Evolutionary conservation across 37 sponge, comb jelly and placozoan species (phyloP).

Genomic region (Agelas oroides): DNA sequence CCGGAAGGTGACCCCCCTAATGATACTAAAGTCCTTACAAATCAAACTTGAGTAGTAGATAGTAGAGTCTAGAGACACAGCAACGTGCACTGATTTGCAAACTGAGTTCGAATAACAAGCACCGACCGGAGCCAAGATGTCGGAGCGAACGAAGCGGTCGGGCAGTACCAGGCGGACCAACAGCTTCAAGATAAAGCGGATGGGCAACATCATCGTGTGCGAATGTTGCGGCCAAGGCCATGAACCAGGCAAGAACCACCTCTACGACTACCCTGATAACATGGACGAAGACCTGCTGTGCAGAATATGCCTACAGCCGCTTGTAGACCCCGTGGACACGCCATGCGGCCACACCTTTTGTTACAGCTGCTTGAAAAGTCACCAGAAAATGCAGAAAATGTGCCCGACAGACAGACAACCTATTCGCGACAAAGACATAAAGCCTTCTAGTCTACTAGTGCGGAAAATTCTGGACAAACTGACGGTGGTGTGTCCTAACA

Average conservation of each 20-base stretch:
- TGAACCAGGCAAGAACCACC: conserved; percentile 73
- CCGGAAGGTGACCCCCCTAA: too few species aligned
- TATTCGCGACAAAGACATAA: conserved; percentile 47
- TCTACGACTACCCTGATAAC: conserved; percentile 87
- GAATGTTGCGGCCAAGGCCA: conserved; percentile 80
- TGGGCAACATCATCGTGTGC: conserved; percentile 74
- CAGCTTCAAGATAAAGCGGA: conserved; percentile 59
- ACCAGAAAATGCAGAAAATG: conserved; percentile 24
- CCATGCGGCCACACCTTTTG: conserved; percentile 91
- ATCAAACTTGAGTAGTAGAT: too few species aligned
- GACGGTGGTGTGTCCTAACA: conserved; percentile 87
- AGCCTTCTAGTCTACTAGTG: conserved; percentile 71
- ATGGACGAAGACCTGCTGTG: conserved; percentile 83
- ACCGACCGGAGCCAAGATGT: too few species aligned
- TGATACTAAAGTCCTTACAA: too few species aligned
- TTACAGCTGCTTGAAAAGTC: conserved; percentile 55
- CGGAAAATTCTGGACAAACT: conserved; percentile 82
- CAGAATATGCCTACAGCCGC: conserved; percentile 76
- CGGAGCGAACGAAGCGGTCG: not conserved
- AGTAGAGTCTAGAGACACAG: too few species aligned
- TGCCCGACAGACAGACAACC: conserved; percentile 71
- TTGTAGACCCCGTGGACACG: conserved; percentile 86
- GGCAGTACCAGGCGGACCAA: conserved; percentile 26
- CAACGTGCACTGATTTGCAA: too few species aligned
- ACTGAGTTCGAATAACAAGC: too few species aligned